phyloP scores from a whole-genome alignment of 2,113 vertebrate species.

The Promerops cafer region DNA sequence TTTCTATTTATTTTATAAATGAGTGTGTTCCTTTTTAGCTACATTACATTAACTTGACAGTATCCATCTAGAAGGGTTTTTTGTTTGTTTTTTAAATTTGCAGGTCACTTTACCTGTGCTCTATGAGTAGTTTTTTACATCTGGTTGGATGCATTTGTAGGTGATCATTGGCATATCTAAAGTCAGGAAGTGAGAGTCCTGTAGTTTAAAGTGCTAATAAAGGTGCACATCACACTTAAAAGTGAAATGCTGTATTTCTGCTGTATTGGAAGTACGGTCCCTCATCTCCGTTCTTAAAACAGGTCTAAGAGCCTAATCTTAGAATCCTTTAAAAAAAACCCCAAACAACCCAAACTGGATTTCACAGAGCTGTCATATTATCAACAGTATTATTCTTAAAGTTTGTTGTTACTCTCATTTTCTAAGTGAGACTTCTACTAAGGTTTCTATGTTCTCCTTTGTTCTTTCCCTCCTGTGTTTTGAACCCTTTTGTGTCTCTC shows the following conservation, averaged over 20 bases:
- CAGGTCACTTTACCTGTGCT: neutral
- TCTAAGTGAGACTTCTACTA: neutral
- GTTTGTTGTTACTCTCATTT: neutral
- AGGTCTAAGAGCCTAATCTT: neutral
- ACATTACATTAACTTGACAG: neutral
- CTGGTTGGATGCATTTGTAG: neutral
- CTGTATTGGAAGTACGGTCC: neutral
- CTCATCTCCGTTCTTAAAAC: neutral
- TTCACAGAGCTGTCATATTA: neutral
- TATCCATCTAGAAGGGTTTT: neutral
- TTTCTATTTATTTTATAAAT: neutral
- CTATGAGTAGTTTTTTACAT: neutral
- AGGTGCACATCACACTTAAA: neutral
- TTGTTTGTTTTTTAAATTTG: neutral
- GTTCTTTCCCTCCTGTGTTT: neutral
- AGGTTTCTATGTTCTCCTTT: neutral
- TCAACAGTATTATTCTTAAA: neutral
- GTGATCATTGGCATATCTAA: neutral
- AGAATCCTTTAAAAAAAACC: accelerated
- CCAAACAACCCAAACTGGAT: neutral
- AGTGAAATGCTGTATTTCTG: neutral
- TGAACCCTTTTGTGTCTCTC: neutral
- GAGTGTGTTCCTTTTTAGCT: neutral
- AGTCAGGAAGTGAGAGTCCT: neutral
- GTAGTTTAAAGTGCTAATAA: neutral